Conservation (phyloP, 1,140 invertebrate species). For the Procambarus clarkii region DNA sequence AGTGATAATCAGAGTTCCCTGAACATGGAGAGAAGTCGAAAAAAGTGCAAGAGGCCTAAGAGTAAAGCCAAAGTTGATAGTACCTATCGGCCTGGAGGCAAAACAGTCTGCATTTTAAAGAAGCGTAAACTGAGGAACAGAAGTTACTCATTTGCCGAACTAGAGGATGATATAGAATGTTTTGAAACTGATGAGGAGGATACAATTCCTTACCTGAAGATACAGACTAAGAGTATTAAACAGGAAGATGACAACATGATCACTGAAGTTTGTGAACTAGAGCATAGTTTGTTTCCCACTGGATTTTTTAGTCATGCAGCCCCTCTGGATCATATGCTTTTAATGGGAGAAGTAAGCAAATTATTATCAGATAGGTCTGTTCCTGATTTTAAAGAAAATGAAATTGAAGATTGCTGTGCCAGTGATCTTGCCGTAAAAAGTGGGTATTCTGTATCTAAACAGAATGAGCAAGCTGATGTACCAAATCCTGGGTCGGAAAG, state of each 20-base stretch:
- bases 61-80: conserved; percentile 1
- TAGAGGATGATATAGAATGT: conserved; percentile 21
- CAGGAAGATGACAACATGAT: not conserved
- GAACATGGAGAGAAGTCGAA: not conserved
- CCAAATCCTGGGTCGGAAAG: not conserved
- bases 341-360: conserved; percentile 8
- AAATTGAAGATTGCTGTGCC: too few relatives aligned
- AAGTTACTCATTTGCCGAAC: conserved; percentile 23
- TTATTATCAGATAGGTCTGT: conserved; percentile 7
- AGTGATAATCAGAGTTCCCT: too few relatives aligned
- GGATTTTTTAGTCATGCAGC: not conserved
- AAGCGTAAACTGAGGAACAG: conserved; percentile 20
- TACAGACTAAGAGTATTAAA: not conserved
- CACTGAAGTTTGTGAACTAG: not conserved
- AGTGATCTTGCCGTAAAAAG: not conserved
- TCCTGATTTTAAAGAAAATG: not conserved
- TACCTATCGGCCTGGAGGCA: conserved; percentile 23
- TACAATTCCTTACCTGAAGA: conserved; percentile 16
- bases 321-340: conserved; percentile 6
- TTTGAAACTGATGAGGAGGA: conserved; percentile 23
- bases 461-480: not conserved
- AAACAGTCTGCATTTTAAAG: conserved; percentile 14
- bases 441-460: not conserved
- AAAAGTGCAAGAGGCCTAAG: not conserved
- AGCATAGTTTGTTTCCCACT: conserved; percentile 10